Evolutionary conservation across 2,113 vertebrate species (phyloP).

Genomic region (Proterorhinus semilunaris): DNA sequence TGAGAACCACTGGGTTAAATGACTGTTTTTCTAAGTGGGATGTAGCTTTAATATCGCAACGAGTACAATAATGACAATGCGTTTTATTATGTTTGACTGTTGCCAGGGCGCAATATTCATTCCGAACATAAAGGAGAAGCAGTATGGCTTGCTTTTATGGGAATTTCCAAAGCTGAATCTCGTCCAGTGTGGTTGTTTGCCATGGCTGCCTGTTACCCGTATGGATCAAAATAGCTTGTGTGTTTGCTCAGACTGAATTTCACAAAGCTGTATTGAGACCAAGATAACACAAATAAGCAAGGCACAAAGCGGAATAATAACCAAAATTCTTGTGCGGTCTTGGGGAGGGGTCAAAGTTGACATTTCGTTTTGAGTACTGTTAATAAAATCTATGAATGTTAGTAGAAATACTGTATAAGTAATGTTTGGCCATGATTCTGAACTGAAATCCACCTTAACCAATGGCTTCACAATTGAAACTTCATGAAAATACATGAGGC

Average conservation of each 20-base stretch:
- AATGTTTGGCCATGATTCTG: conserved; percentile 24
- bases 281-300: conserved; percentile 73
- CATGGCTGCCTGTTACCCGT: conserved; percentile 75
- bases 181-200: conserved; percentile 81
- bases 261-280: conserved; percentile 74
- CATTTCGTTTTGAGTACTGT: conserved; percentile 39
- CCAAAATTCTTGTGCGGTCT: conserved; percentile 75
- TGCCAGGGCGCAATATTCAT: conserved; percentile 8
- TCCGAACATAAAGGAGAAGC: conserved; percentile 10
- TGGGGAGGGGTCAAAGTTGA: conserved; percentile 29
- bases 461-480: conserved; percentile 3
- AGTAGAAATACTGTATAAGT: conserved; percentile 32
- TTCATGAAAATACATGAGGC: conserved; percentile 24
- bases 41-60: conserved; percentile 7
- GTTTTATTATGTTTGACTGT: conserved; percentile 14
- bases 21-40: neutral
- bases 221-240: conserved; percentile 75
- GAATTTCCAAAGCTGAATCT: conserved; percentile 73
- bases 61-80: conserved; percentile 13
- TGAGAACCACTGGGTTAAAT: conserved; percentile 2
- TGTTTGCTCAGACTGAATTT: conserved; percentile 81
- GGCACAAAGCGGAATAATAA: conserved; percentile 75
- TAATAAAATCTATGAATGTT: neutral
- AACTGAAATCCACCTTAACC: conserved; percentile 17
- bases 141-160: conserved; percentile 69